phyloP scores from a whole-genome alignment of 2,113 vertebrate species.

The Labeo catla region DNA sequence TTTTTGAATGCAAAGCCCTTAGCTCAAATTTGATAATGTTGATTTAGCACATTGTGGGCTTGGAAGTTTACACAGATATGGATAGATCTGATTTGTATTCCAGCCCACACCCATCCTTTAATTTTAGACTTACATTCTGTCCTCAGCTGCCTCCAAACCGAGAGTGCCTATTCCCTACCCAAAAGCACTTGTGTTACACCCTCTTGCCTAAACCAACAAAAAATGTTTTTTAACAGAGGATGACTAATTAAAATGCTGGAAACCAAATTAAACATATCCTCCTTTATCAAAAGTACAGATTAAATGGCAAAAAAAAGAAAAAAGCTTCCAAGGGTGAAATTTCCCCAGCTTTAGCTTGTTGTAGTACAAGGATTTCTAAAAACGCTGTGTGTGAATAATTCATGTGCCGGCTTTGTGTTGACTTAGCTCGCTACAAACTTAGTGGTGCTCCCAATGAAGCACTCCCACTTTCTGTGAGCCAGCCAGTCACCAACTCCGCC shows the following conservation, averaged over 20 bases:
- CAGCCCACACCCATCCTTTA: conserved; percentile 63
- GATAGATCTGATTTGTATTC: conserved; percentile 63
- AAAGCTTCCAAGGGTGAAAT: conserved; percentile 38
- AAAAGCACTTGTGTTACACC: conserved; percentile 58
- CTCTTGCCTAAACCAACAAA: conserved; percentile 69
- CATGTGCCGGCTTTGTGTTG: conserved; percentile 68
- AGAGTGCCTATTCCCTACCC: conserved; percentile 66
- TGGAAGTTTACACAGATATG: conserved; percentile 30
- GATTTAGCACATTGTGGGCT: conserved; percentile 42
- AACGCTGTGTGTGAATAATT: conserved; percentile 71
- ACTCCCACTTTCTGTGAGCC: conserved; percentile 39
- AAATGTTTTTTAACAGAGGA: conserved; percentile 59
- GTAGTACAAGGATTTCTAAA: conserved; percentile 61
- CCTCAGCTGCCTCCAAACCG: conserved; percentile 52
- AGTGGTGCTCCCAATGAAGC: conserved; percentile 54
- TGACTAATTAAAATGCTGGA: conserved; percentile 69
- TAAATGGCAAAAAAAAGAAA: conserved; percentile 63
- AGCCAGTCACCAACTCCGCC: conserved; percentile 28
- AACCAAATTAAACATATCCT: conserved; percentile 61
- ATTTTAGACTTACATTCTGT: conserved; percentile 67
- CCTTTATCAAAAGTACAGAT: conserved; percentile 65
- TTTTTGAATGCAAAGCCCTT: conserved; percentile 36
- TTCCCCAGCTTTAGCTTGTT: conserved; percentile 55
- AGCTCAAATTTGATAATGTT: conserved; percentile 39
- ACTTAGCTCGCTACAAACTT: conserved; percentile 62